A percentile compares a stretch with the other conserved stretches of the same genome.
phyloP scores from a whole-genome alignment of 2,797 vertebrate genomes.

The Gambusia yucatana region DNA sequence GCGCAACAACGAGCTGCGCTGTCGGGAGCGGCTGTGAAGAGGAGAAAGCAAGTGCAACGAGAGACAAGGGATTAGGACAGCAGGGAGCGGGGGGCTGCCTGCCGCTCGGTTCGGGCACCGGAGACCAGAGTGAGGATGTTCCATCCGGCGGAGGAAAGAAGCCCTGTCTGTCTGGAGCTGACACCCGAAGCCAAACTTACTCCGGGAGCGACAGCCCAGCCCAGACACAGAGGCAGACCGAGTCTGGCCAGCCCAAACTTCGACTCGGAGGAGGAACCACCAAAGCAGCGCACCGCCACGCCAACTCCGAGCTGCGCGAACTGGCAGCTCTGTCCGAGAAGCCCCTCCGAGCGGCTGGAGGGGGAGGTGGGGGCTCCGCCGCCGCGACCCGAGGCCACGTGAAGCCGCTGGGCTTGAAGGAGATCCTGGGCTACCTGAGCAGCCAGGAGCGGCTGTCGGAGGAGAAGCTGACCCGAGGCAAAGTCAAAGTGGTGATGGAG shows the following conservation, averaged over 20 bases:
- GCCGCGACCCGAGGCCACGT: slow-evolving; percentile 71
- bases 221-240: slow-evolving; percentile 44
- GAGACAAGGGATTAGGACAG: slow-evolving; percentile 63
- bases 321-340: slow-evolving; percentile 74
- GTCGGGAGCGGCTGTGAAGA: slow-evolving; percentile 68
- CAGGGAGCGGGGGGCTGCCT: slow-evolving; percentile 46
- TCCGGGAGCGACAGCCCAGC: slow-evolving; percentile 47
- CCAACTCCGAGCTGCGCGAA: slow-evolving; percentile 69
- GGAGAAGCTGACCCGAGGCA: slow-evolving; percentile 85
- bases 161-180: slow-evolving; percentile 42
- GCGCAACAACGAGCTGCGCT: slow-evolving; percentile 71
- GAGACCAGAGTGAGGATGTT: slow-evolving; percentile 28
- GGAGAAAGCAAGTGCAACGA: slow-evolving; percentile 75
- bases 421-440: slow-evolving; percentile 85
- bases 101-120: slow-evolving; percentile 34
- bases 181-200: slow-evolving; percentile 69
- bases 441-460: slow-evolving; percentile 77
- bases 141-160: slow-evolving; percentile 41
- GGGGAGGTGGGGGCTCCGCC: slow-evolving; percentile 25
- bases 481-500: slow-evolving; percentile 85
- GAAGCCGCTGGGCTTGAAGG: slow-evolving; percentile 83
- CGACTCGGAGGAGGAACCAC: slow-evolving; percentile 49
- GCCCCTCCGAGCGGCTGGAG: slow-evolving; percentile 41
- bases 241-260: slow-evolving; percentile 74
- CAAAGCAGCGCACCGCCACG: slow-evolving; percentile 43